Base-by-base conservation (phyloP, 2,113 vertebrate genomes). In the Promerops cafer region DNA sequence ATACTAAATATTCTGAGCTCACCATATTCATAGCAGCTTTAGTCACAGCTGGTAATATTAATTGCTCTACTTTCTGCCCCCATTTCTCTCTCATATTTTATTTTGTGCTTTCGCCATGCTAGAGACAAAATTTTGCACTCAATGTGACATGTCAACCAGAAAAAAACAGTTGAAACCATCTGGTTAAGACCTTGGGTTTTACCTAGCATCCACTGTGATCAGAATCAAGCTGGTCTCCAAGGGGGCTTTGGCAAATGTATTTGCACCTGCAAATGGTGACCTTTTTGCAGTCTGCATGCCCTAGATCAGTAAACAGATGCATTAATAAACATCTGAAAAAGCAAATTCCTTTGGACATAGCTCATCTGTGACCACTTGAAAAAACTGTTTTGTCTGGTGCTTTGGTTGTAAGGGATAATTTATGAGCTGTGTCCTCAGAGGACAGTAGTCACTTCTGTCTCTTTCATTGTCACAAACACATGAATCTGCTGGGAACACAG, bases 401-500 rank as follows among this genome's bases (percentile, higher is more conserved):
- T 86, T 85, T 89, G 57, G 90, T 74, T 87, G 57, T 71, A 91
- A 94, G 69, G 66, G n/a, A 93, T 93, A 60, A 81, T 94, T 97
- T 96, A 95, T 95, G 92, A 96, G 84, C 56, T 87, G 56, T 42
- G 57, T 94, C 77, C 87, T 95, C 53, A 39, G 83, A 97, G 94
- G 6, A 89, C 56, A 89, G 66, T 50, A 4, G 2, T 93, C 85
- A 45, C n/a, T 95, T 88, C 90, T 94, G 79, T 69, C 44, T 82
- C 77, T 78, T 95, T 97, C 88, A 71, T 65, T 93, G 68, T 49
- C 88, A 84, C 63, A 69, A 90, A 94, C 30, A 71, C 57, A 74
- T 39, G 85, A 96, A 94, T 97, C 94, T 95, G 64, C 90, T 92
- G 94, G 83, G 81, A 96, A 94, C 87, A 76, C 66, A 89, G 56